Conservation (phyloP, 2,113 vertebrate species). For the Alces alces region DNA sequence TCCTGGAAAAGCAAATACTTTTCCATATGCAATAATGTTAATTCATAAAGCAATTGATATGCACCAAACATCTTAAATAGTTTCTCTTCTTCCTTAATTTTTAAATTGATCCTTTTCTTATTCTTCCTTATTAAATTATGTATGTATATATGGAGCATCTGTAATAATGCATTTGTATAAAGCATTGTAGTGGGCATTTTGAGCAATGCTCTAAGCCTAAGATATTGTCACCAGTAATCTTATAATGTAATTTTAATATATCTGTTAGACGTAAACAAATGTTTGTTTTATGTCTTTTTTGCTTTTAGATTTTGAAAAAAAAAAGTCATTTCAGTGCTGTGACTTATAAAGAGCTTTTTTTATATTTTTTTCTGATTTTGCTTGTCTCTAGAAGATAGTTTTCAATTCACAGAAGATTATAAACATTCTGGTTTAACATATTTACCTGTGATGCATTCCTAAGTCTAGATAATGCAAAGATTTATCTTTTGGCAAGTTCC, state of each 20-base stretch:
- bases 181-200: accelerated
- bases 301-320: not conserved
- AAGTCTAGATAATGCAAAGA: not conserved
- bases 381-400: not conserved
- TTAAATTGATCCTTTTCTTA: not conserved
- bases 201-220: not conserved
- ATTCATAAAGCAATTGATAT: not conserved
- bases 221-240: not conserved
- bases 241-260: not conserved
- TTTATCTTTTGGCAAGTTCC: not conserved
- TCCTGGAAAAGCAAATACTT: not conserved
- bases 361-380: not conserved
- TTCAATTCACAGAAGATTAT: not conserved
- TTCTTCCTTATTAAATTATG: not conserved
- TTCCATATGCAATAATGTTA: not conserved
- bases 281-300: not conserved
- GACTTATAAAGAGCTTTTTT: not conserved
- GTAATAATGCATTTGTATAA: not conserved
- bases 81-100: not conserved
- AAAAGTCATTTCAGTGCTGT: not conserved
- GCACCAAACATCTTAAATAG: not conserved
- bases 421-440: not conserved
- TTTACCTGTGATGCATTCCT: not conserved
- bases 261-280: not conserved
- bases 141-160: not conserved